Evolutionary conservation across 2,113 vertebrate genomes (phyloP).

Genomic region (Chrysemys picta): DNA sequence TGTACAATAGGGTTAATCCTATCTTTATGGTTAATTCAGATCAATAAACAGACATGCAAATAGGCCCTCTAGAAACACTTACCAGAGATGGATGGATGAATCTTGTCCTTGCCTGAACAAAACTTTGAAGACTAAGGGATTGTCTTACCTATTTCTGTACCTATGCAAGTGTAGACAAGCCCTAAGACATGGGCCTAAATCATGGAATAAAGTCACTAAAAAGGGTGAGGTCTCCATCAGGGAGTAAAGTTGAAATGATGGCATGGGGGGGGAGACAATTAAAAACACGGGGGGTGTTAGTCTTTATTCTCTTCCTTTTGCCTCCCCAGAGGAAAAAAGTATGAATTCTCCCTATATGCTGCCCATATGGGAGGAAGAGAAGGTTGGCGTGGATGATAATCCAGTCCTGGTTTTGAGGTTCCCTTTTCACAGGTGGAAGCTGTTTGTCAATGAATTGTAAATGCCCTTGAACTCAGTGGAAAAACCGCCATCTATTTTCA

Average conservation of each 20-base stretch:
- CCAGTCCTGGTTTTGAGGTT: not conserved
- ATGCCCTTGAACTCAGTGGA: not conserved
- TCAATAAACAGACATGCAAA: not conserved
- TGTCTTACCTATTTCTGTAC: not conserved
- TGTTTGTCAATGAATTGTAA: not conserved
- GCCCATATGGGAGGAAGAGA: not conserved
- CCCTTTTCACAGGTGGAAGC: not conserved
- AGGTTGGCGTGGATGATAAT: not conserved
- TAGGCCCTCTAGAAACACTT: not conserved
- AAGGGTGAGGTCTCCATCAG: not conserved
- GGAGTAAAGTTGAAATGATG: not conserved
- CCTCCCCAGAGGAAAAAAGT: not conserved
- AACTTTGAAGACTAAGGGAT: not conserved
- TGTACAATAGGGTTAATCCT: not conserved
- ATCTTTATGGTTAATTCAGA: not conserved
- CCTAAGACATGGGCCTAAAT: not conserved
- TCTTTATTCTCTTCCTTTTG: conserved; percentile 25
- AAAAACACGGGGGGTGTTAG: not conserved
- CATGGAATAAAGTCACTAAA: not conserved
- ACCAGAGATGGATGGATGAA: not conserved
- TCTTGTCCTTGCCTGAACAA: not conserved
- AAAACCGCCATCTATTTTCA: conserved; percentile 35
- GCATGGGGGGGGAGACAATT: not conserved
- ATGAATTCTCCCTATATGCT: not conserved
- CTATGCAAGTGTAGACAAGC: not conserved